These are phyloP conservation scores for Eurytoma adleriae DNA, from an alignment of 2,888 invertebrate species.

Conservation along the genomic window DNA sequence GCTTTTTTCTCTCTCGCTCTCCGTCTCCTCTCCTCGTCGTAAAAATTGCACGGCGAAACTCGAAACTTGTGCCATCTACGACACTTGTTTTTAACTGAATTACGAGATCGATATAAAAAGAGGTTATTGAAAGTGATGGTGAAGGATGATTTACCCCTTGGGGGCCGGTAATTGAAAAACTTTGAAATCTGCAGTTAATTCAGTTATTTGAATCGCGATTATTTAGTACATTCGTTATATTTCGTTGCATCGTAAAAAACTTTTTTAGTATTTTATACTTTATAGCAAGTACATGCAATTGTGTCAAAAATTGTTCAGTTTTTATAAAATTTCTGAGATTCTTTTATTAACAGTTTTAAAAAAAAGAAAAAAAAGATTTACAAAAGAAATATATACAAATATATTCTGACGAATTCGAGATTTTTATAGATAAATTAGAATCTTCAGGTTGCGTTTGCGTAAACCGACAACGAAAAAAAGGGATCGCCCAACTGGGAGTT, in stretches of 20 bases:
- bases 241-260: too few relatives aligned
- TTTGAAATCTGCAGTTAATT: neutral
- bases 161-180: neutral
- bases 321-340: neutral
- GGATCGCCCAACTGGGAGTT: neutral
- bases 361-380: neutral
- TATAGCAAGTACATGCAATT: too few relatives aligned
- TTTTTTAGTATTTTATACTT: too few relatives aligned
- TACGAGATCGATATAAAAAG: neutral
- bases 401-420: neutral
- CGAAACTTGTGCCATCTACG: neutral
- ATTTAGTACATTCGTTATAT: too few relatives aligned
- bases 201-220: too few relatives aligned
- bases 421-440: constrained; percentile 25
- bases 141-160: neutral
- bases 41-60: constrained; percentile 10
- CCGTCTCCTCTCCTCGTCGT: neutral
- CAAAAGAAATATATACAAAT: neutral
- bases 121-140: neutral
- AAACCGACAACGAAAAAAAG: neutral
- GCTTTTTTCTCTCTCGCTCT: neutral
- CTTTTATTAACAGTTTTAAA: neutral
- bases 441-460: constrained; percentile 15
- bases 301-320: too few relatives aligned
- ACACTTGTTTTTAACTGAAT: constrained; percentile 28